Base-by-base conservation (phyloP, 2,888 invertebrate species). In the Tupiocoris notatus region DNA sequence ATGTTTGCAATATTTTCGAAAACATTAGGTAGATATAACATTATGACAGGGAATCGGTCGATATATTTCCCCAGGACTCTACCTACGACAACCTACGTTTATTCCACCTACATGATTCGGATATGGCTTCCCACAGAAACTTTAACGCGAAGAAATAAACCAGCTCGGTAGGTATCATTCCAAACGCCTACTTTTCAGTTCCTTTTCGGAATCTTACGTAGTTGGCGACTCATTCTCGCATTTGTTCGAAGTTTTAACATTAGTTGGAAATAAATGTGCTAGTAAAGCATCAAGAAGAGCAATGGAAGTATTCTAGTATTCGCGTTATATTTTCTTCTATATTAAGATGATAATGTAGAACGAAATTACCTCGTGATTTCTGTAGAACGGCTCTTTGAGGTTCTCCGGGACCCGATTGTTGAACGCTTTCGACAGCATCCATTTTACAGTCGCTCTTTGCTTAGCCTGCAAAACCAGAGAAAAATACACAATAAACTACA, bases 361-460 rank as follows among this genome's bases (percentile, higher is more conserved):
- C n/a, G n/a, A n/a, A 81, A 83, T 86, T 84, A 93, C 96, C 90
- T 96, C 95, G 86, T 94, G 93, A 87, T 96, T 96, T 84, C 92
- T 89, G 86, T 96, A 97, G 86, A 96, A 96, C 78, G 96, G 96
- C 85, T 96, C 96, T 84, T 89, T 90, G 80, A 96, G 88, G 85
- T 96, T 95, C 83, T 94, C 92, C 82, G 96, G 96, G 85, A 92
- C 93, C 87, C 91, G 89, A 87, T 95, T 95, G 88, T 96, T 95
- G 88, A 93, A 96, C 80, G 96, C 95, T 88, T 97, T 97, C 82
- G 94, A 93, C 81, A 97, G 88, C 82, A 98, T 90, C 97, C 97
- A 98, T 89, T 95, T 93, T 83, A 97, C 91, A 83, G 96, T 95
- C 83, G 96, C 95, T 86, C 94, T 89, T 86, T 96, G 94, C 87